phyloP scores from a whole-genome alignment of 2,888 invertebrate species.

The Eristalis intricaria region DNA sequence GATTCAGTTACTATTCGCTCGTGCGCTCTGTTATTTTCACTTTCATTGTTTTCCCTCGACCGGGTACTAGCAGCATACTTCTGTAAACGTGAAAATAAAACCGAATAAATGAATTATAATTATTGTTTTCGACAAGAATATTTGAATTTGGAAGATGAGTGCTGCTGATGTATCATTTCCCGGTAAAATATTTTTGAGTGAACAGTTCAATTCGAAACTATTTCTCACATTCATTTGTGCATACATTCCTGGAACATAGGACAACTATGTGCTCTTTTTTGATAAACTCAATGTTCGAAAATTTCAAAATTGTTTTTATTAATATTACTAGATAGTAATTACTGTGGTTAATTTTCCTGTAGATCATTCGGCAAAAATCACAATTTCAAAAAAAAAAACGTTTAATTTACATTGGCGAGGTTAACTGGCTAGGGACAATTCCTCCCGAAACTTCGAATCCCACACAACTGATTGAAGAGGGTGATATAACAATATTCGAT shows the following conservation, averaged over 20 bases:
- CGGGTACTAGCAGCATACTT: neutral
- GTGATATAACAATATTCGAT: too few relatives aligned
- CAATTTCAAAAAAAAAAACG: too few relatives aligned
- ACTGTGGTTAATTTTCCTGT: too few relatives aligned
- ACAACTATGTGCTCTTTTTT: too few relatives aligned
- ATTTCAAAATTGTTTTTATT: too few relatives aligned
- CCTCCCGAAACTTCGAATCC: too few relatives aligned
- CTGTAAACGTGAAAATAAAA: neutral
- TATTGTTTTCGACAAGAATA: neutral
- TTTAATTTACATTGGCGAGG: too few relatives aligned
- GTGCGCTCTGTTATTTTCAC: slow-evolving; percentile 39
- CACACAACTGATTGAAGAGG: too few relatives aligned
- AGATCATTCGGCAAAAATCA: too few relatives aligned
- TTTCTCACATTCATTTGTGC: neutral
- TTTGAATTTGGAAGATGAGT: neutral
- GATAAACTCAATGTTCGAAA: too few relatives aligned
- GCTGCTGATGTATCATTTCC: neutral
- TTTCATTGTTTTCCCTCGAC: slow-evolving; percentile 13
- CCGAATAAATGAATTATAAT: neutral
- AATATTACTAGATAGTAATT: too few relatives aligned
- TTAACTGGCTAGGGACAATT: too few relatives aligned
- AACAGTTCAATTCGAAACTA: neutral
- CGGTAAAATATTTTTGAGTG: neutral
- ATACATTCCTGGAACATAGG: neutral
- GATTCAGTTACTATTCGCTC: slow-evolving; percentile 31